These are phyloP conservation scores for Lochmaea capreae DNA, from an alignment of 2,888 invertebrate species.

Conservation along the genomic window DNA sequence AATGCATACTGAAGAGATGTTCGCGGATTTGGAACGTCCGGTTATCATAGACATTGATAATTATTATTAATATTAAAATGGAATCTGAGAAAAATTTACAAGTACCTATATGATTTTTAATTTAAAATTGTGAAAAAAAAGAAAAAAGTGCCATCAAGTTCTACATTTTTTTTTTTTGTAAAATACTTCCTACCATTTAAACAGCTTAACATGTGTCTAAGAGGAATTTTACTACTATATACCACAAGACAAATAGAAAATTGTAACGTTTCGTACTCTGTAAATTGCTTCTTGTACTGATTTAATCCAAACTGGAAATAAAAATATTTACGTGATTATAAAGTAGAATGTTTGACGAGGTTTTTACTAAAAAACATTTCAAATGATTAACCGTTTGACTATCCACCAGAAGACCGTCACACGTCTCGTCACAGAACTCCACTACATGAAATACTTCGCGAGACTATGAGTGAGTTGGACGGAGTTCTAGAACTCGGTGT, in stretches of 20 bases:
- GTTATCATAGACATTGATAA: constrained; percentile 47
- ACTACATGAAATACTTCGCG: no score
- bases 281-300: not conserved
- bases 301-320: no score
- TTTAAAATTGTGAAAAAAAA: constrained; percentile 42
- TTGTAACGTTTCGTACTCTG: not conserved
- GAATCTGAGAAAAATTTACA: constrained; percentile 59
- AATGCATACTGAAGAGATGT: not conserved
- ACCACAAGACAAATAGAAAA: constrained; percentile 19
- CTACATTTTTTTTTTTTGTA: constrained; percentile 54
- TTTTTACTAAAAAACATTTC: no score
- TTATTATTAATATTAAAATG: constrained; percentile 52
- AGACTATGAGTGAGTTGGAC: no score
- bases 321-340: no score
- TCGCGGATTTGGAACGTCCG: constrained; percentile 31
- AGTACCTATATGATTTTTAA: constrained; percentile 57
- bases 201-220: constrained; percentile 34
- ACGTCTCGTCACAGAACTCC: no score
- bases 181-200: constrained; percentile 44
- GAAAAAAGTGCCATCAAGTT: constrained; percentile 59
- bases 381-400: no score
- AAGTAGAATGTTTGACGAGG: no score
- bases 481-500: no score
- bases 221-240: constrained; percentile 18
- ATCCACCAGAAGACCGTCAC: no score